Percentiles rank a stretch among this genome's conserved stretches.
phyloP scores from a whole-genome alignment of 30 jellyfish, hydroid and myxozoan species.

The Aurelia aurita complex sp. Pacific region DNA sequence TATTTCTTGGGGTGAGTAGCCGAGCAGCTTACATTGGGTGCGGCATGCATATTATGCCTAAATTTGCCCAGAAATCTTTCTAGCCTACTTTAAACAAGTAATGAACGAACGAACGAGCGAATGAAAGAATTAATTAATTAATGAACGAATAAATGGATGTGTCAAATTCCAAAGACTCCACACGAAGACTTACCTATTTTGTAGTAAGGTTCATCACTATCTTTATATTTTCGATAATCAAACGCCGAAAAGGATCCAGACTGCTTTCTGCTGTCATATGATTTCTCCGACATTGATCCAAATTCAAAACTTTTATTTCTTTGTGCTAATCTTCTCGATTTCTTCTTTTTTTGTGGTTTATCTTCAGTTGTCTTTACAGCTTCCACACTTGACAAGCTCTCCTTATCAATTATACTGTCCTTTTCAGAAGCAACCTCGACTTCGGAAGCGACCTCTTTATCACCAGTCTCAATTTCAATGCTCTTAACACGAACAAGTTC shows the following conservation, averaged over 20 bases:
- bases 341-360: slow-evolving; percentile 11
- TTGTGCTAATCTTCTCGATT: slow-evolving; percentile 39
- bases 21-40: no score
- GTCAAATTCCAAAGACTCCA: no score
- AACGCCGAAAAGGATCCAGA: slow-evolving; percentile 75
- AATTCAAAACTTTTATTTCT: slow-evolving; percentile 72
- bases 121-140: no score
- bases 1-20: no score
- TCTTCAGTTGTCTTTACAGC: not conserved
- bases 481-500: not conserved
- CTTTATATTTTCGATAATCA: slow-evolving; percentile 56
- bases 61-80: no score
- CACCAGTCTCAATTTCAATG: not conserved
- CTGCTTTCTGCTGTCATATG: slow-evolving; percentile 41
- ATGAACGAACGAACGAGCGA: no score
- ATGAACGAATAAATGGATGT: no score
- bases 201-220: slow-evolving; percentile 6
- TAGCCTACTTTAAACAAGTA: no score
- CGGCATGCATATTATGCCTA: no score
- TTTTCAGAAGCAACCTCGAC: not conserved
- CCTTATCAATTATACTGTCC: not conserved
- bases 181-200: slow-evolving; percentile 32
- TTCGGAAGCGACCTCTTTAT: not conserved
- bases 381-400: not conserved
- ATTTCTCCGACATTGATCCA: slow-evolving; percentile 43